Evolutionary conservation across 2,797 vertebrate genomes (phyloP).

Genomic region (Sciurus carolinensis): DNA sequence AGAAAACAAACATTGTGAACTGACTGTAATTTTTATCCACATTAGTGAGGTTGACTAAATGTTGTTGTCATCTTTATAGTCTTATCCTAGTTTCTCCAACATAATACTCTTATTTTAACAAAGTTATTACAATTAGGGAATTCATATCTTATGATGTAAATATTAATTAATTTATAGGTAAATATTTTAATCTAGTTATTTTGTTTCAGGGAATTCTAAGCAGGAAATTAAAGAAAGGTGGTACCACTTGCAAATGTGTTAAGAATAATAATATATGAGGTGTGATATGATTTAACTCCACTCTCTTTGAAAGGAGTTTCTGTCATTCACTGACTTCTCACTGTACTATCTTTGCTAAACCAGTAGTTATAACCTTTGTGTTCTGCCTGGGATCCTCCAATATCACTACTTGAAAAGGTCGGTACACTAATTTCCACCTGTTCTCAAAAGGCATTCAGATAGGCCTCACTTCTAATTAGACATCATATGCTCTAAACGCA

Average conservation of each 20-base stretch:
- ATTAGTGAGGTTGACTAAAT: background rate
- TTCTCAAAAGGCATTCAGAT: background rate
- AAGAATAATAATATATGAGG: background rate
- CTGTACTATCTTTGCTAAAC: background rate
- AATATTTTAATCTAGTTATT: background rate
- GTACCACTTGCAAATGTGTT: background rate
- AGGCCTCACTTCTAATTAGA: background rate
- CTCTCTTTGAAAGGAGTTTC: background rate
- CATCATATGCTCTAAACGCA: background rate
- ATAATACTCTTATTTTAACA: background rate
- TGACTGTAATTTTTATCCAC: background rate
- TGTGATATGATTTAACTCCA: background rate
- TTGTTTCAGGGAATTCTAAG: background rate
- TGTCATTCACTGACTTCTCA: background rate
- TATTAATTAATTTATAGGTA: background rate
- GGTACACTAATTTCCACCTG: background rate
- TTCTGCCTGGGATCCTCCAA: background rate
- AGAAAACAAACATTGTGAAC: background rate
- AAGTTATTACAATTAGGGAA: slow-evolving; percentile 8
- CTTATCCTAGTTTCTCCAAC: background rate
- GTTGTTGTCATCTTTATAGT: background rate
- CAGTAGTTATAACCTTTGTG: background rate
- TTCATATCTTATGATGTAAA: background rate
- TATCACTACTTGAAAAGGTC: background rate
- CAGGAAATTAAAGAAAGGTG: background rate